A percentile compares a stretch with the other conserved stretches of the same genome.
Conservation (phyloP, 2,888 invertebrate genomes). For the Tetragonisca angustula region DNA sequence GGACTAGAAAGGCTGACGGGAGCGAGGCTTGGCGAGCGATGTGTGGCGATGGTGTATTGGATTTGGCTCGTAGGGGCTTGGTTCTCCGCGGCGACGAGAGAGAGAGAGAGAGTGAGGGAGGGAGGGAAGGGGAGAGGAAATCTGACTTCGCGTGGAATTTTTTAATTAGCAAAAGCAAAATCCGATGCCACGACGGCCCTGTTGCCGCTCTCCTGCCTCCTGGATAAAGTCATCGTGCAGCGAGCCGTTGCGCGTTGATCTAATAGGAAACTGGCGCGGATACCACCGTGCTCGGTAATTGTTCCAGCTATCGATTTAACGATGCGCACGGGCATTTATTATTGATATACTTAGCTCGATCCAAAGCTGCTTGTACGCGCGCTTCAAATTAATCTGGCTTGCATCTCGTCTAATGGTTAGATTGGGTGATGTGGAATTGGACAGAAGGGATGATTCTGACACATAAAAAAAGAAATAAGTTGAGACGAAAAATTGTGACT, state of each 20-base stretch:
- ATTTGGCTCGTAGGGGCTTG: slow-evolving; percentile 61
- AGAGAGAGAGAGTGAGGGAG: too few species aligned
- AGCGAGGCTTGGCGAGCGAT: not conserved
- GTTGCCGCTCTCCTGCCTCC: slow-evolving; percentile 30
- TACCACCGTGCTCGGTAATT: slow-evolving; percentile 20
- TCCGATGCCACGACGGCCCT: slow-evolving; percentile 66
- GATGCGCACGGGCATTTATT: slow-evolving; percentile 55
- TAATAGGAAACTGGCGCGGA: not conserved
- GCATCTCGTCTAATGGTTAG: slow-evolving; percentile 58
- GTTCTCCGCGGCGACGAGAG: slow-evolving; percentile 50
- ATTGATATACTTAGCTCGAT: slow-evolving; percentile 59
- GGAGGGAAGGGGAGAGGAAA: slow-evolving; percentile 55
- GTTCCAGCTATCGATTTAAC: slow-evolving; percentile 51
- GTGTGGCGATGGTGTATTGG: slow-evolving; percentile 58
- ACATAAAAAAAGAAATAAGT: too few species aligned
- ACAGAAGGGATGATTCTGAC: too few species aligned
- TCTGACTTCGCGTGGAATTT: slow-evolving; percentile 80
- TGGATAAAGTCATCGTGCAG: slow-evolving; percentile 57
- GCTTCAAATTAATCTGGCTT: slow-evolving; percentile 58
- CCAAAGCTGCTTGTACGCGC: slow-evolving; percentile 65
- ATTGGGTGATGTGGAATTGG: too few species aligned
- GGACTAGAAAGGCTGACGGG: slow-evolving; percentile 4
- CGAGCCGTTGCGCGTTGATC: slow-evolving; percentile 7
- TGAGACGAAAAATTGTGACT: too few species aligned
- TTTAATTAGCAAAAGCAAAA: slow-evolving; percentile 80